These are phyloP conservation scores for Monodelphis domestica DNA, from an alignment of 2,797 vertebrate genomes.

Conservation along the genomic window DNA sequence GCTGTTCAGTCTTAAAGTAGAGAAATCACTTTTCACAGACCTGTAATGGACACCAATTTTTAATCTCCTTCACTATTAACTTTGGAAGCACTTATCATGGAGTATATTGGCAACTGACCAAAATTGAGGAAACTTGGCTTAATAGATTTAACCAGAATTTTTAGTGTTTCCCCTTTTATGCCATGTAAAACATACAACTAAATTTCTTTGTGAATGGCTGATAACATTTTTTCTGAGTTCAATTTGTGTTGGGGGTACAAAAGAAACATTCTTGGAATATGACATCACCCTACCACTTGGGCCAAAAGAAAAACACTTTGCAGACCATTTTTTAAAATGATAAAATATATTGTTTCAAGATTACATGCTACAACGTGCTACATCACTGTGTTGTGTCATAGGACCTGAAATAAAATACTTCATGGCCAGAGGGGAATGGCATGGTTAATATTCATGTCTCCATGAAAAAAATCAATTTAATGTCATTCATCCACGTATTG, in stretches of 20 bases:
- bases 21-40: slow-evolving; percentile 81
- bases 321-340: slow-evolving; percentile 77
- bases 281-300: slow-evolving; percentile 76
- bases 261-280: slow-evolving; percentile 80
- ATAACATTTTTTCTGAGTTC: slow-evolving; percentile 83
- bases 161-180: slow-evolving; percentile 75
- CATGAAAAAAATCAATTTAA: slow-evolving; percentile 69
- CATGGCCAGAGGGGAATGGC: slow-evolving; percentile 49
- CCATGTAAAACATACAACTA: slow-evolving; percentile 77
- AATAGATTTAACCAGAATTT: slow-evolving; percentile 79
- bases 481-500: slow-evolving; percentile 16
- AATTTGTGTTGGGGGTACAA: slow-evolving; percentile 81
- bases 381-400: slow-evolving; percentile 65
- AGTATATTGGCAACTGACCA: slow-evolving; percentile 81
- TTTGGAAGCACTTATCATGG: slow-evolving; percentile 80
- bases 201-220: slow-evolving; percentile 82
- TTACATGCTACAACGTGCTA: slow-evolving; percentile 75
- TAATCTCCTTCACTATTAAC: slow-evolving; percentile 83
- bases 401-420: slow-evolving; percentile 71
- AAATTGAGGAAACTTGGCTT: slow-evolving; percentile 74
- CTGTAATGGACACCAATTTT: slow-evolving; percentile 83
- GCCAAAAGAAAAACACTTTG: slow-evolving; percentile 77
- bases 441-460: slow-evolving; percentile 39
- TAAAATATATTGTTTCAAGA: slow-evolving; percentile 83
- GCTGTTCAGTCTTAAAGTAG: slow-evolving; percentile 83